A percentile compares a stretch with the other conserved stretches of the same genome.
phyloP scores from a whole-genome alignment of 2,113 vertebrate genomes.

The Gymnobelideus leadbeateri region DNA sequence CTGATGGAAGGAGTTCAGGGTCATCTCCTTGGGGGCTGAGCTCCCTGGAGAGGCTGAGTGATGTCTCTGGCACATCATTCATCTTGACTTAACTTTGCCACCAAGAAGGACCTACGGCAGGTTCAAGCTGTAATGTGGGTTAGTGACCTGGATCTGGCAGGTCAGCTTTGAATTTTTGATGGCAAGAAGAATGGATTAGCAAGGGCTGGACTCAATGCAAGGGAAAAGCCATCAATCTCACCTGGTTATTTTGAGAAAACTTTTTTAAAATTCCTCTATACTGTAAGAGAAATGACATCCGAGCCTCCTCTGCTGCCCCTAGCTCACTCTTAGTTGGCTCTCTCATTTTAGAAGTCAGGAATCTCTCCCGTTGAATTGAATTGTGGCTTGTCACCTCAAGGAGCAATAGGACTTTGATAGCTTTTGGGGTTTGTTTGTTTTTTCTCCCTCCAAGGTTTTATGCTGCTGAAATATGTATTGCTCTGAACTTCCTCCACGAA shows the following conservation, averaged over 20 bases:
- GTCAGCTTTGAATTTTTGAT: not conserved
- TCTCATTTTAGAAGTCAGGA: not conserved
- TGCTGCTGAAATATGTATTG: constrained; percentile 98
- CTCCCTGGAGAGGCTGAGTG: not conserved
- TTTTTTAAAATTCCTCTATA: not conserved
- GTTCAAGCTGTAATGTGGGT: not conserved
- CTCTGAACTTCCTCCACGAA: constrained; percentile 99
- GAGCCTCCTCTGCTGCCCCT: not conserved
- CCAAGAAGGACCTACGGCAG: not conserved
- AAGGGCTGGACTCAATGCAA: not conserved
- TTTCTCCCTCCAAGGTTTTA: constrained; percentile 91
- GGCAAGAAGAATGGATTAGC: not conserved
- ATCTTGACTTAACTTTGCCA: not conserved
- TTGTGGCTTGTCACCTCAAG: not conserved
- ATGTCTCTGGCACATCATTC: not conserved
- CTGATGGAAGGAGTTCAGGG: not conserved
- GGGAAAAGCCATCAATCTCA: not conserved
- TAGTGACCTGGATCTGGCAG: not conserved
- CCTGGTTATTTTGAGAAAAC: not conserved
- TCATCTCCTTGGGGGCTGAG: not conserved
- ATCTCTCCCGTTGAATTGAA: not conserved
- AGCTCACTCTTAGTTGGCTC: not conserved
- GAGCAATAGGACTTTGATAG: not conserved
- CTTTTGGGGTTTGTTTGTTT: not conserved
- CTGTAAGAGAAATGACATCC: not conserved